A percentile compares a stretch with the other conserved stretches of the same genome.
phyloP scores from a whole-genome alignment of 2,888 invertebrate genomes.

The Acleris cristana region DNA sequence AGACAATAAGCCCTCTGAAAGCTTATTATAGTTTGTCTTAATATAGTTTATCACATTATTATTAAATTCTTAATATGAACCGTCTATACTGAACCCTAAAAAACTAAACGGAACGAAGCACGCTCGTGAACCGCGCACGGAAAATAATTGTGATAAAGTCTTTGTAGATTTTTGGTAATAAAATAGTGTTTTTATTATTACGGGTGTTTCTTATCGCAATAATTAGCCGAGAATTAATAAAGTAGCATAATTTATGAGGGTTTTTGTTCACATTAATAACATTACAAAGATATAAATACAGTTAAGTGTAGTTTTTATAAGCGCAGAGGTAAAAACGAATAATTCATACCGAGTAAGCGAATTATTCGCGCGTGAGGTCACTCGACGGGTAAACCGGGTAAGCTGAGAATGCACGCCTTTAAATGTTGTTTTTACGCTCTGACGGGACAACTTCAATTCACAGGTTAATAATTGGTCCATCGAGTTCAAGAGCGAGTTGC shows the following conservation, averaged over 20 bases:
- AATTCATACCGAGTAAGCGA: too few species aligned
- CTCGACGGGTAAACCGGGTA: too few species aligned
- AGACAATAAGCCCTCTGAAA: too few species aligned
- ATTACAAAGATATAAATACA: neutral
- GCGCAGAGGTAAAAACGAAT: neutral
- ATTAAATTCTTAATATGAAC: neutral
- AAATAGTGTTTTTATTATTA: conserved; percentile 31
- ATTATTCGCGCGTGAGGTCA: too few species aligned
- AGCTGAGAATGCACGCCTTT: too few species aligned
- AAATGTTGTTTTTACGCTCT: too few species aligned
- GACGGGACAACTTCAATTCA: too few species aligned
- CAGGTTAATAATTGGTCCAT: too few species aligned
- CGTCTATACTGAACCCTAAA: neutral
- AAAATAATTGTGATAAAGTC: conserved; percentile 14
- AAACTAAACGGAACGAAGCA: conserved; percentile 7
- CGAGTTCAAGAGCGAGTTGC: too few species aligned
- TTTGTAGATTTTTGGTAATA: conserved; percentile 11
- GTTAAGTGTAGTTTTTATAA: neutral
- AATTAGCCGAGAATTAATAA: conserved; percentile 27
- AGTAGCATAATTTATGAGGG: conserved; percentile 22
- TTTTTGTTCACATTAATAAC: conserved; percentile 20
- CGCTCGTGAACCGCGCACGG: conserved; percentile 7
- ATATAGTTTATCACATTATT: too few species aligned
- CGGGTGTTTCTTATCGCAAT: conserved; percentile 23
- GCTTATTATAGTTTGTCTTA: too few species aligned